phyloP scores from a whole-genome alignment of 2,113 vertebrate genomes.

The Anoura caudifer region DNA sequence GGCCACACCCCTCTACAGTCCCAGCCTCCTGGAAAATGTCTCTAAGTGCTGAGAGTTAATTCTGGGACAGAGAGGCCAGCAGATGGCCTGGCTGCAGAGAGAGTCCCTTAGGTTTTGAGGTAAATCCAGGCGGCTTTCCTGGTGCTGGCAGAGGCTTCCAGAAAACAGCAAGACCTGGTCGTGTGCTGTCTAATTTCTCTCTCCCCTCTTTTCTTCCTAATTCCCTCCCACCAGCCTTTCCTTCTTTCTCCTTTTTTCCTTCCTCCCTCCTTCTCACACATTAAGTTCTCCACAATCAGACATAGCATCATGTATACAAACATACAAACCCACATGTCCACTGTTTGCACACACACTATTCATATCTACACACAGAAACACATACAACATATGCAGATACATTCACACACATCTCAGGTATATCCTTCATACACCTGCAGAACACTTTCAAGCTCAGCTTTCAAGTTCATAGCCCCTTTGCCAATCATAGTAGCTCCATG shows the following conservation, averaged over 20 bases:
- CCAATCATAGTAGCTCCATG: background rate
- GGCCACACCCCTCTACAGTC: background rate
- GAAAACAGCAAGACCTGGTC: background rate
- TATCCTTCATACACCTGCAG: background rate
- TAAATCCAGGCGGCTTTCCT: background rate
- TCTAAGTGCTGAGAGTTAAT: background rate
- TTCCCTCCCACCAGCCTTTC: background rate
- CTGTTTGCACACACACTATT: background rate
- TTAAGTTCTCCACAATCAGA: background rate
- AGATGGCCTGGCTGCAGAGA: background rate
- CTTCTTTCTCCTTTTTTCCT: background rate
- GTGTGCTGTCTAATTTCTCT: background rate
- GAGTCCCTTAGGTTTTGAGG: background rate
- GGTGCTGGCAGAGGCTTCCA: background rate
- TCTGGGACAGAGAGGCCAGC: background rate
- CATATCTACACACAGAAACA: background rate
- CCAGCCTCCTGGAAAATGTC: background rate
- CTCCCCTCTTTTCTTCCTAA: background rate
- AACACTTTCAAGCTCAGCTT: background rate
- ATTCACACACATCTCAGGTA: background rate
- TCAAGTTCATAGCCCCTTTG: background rate
- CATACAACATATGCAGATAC: background rate
- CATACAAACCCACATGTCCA: background rate
- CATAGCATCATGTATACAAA: background rate
- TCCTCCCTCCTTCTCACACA: background rate